Conservation (phyloP, 2,888 invertebrate genomes). For the Alloscopus bannaensis region DNA sequence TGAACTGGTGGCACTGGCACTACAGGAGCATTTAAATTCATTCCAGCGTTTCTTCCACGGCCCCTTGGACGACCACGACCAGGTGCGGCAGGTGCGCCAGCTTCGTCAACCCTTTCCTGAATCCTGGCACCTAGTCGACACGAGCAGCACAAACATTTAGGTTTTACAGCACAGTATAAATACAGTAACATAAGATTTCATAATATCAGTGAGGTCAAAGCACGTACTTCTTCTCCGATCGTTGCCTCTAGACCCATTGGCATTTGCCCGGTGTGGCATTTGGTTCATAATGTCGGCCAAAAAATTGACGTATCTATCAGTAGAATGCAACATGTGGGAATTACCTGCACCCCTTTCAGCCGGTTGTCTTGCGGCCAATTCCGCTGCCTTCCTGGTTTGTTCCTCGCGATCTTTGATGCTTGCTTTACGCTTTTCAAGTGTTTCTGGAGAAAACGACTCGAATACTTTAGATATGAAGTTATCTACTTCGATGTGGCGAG, state of each 20-base stretch:
- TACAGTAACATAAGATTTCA: no score
- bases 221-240: slow-evolving; percentile 55
- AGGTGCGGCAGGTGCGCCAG: slow-evolving; percentile 14
- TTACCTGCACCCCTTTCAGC: slow-evolving; percentile 27
- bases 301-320: slow-evolving; percentile 34
- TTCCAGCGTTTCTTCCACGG: slow-evolving; percentile 7
- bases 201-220: no score
- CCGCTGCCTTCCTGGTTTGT: slow-evolving; percentile 53
- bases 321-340: slow-evolving; percentile 41
- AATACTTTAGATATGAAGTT: slow-evolving; percentile 85
- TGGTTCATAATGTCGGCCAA: slow-evolving; percentile 51
- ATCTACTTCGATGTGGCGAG: slow-evolving; percentile 82
- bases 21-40: neutral
- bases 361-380: slow-evolving; percentile 37
- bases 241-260: neutral
- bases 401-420: slow-evolving; percentile 76
- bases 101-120: slow-evolving; percentile 39
- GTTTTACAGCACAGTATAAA: neutral
- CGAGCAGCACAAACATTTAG: neutral
- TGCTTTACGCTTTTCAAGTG: slow-evolving; percentile 77
- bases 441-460: slow-evolving; percentile 70
- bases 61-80: slow-evolving; percentile 23
- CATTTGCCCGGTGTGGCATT: no score
- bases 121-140: slow-evolving; percentile 57
- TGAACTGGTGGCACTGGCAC: neutral